A percentile compares a stretch with the other conserved stretches of the same genome.
Conservation (phyloP, 2,797 vertebrate species). For the Bradypus variegatus region DNA sequence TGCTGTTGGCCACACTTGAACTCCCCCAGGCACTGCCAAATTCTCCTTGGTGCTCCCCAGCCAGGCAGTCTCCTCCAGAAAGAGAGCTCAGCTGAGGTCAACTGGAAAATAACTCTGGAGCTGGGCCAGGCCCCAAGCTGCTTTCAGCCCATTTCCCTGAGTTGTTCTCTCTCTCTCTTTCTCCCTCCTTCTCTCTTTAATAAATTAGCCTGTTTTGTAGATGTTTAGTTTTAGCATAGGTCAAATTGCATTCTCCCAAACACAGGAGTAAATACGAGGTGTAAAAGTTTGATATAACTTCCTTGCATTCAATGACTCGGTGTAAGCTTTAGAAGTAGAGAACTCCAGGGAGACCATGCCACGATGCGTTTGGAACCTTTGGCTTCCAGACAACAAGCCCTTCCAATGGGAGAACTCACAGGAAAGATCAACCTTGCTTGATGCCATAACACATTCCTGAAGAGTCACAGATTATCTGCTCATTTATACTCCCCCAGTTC, state of each 20-base stretch:
- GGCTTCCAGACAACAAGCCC: background rate
- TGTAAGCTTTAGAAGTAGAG: background rate
- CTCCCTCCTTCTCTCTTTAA: background rate
- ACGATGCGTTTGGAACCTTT: background rate
- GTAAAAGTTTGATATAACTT: background rate
- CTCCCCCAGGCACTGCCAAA: slow-evolving; percentile 24
- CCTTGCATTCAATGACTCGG: background rate
- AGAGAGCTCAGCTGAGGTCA: slow-evolving; percentile 57
- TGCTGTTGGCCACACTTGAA: slow-evolving; percentile 9
- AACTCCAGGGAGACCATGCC: background rate
- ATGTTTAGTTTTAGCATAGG: background rate
- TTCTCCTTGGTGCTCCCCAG: slow-evolving; percentile 32
- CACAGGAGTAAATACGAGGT: background rate
- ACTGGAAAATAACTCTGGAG: slow-evolving; percentile 31
- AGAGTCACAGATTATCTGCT: slow-evolving; percentile 1
- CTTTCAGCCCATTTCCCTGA: background rate
- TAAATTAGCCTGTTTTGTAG: background rate
- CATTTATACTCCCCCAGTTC: background rate
- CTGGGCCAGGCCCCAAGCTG: background rate
- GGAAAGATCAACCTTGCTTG: background rate
- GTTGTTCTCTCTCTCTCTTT: background rate
- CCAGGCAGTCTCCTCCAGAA: slow-evolving; percentile 39
- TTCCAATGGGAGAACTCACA: background rate
- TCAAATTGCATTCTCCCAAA: background rate
- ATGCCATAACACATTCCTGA: slow-evolving; percentile 6